Base-by-base conservation (phyloP, 2,797 vertebrate species). In the Steatocranus sp. region DNA sequence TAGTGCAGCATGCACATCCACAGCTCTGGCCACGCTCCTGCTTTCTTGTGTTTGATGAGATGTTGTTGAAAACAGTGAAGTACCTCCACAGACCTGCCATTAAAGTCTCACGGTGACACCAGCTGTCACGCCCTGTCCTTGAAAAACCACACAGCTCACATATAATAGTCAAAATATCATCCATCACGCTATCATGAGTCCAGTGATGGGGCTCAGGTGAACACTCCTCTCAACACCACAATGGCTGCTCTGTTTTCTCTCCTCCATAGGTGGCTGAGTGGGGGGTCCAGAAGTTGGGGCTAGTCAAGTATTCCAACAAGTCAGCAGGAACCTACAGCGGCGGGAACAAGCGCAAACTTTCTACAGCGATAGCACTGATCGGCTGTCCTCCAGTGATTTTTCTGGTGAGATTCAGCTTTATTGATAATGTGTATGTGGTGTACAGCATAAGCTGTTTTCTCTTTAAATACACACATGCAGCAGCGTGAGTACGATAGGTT, bases 331-430 rank as follows among this genome's bases (percentile, higher is more conserved):
- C 97, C 83, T 99, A 99, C 91, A 99, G 98, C 0, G 98, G 98
- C 0, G 98, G 98, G 10, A 99, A 99, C 95, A 98, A 97, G 32
- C 97, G 98, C 79, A 99, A 99, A 90, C 97, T 99, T 17, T 99
- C 98, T 2, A 99, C 98, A 3, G 98, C 98, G 25, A 98, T 99
- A 56, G 98, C 98, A 56, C 91, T 99, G 91, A 99, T 99, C 14
- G 98, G 98, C 5, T 98, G 97, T 77, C 98, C 98, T 80, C 97
- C 98, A 1, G 97, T 99, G 23, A 93, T 99, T 80, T 99, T 99
- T 84, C 93, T 99, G 97, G 98, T 99, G 93, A 97, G 98, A 95
- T 63, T 17, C 58, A 75, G 53, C 38, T 80, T 79, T 32, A 68
- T 50, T 75, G 38, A 32, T 75, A 17, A 53, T 63, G 30, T 81